These are phyloP conservation scores for Eulemur macaco DNA, from an alignment of 2,113 vertebrate genomes.

Conservation along the genomic window DNA sequence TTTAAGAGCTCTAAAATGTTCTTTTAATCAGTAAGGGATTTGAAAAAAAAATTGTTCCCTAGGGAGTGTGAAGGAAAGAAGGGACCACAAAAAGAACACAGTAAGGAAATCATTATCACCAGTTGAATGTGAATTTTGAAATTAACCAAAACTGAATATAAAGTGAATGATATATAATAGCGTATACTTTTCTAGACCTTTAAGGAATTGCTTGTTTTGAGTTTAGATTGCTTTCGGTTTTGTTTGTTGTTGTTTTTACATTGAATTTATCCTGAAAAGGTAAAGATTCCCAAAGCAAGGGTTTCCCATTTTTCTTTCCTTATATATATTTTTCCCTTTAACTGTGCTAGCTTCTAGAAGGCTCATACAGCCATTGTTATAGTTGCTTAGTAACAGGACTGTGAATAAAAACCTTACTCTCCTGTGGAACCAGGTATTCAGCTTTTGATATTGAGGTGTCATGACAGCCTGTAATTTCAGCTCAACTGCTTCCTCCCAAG, in stretches of 20 bases:
- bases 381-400: constrained; percentile 73
- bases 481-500: constrained; percentile 33
- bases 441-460: constrained; percentile 63
- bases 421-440: constrained; percentile 55
- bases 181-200: constrained; percentile 44
- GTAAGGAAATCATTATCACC: constrained; percentile 66
- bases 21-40: constrained; percentile 76
- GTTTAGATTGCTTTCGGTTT: constrained; percentile 50
- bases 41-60: constrained; percentile 34
- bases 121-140: constrained; percentile 62
- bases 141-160: constrained; percentile 57
- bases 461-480: constrained; percentile 72
- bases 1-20: constrained; percentile 70
- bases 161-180: constrained; percentile 8
- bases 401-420: constrained; percentile 34
- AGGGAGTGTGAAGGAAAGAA: constrained; percentile 49
- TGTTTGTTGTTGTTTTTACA: constrained; percentile 30
- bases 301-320: constrained; percentile 44
- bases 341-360: constrained; percentile 20
- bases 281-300: constrained; percentile 37
- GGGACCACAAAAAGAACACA: constrained; percentile 45
- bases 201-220: constrained; percentile 50
- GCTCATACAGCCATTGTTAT: constrained; percentile 33
- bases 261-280: constrained; percentile 1
- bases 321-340: neutral